These are phyloP conservation scores for Melanostoma scalare DNA, from an alignment of 2,888 invertebrate species.

Conservation along the genomic window DNA sequence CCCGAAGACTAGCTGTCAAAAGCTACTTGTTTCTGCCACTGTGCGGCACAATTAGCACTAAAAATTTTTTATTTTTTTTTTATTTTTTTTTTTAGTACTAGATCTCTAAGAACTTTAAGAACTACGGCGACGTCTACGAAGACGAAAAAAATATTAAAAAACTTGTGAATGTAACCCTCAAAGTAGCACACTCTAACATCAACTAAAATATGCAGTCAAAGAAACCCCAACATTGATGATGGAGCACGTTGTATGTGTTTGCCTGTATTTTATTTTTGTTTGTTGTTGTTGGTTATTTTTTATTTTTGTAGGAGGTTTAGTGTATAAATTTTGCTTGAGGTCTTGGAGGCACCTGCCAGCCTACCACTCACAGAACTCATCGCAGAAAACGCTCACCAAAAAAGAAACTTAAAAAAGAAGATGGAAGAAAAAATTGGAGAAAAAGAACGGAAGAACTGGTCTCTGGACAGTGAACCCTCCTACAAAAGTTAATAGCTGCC, in stretches of 20 bases:
- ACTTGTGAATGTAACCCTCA: constrained; percentile 53
- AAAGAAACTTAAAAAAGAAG: constrained; percentile 21
- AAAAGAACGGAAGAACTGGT: constrained; percentile 59
- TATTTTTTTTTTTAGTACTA: constrained; percentile 29
- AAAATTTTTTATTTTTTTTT: constrained; percentile 28
- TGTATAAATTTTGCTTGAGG: constrained; percentile 35
- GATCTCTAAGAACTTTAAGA: constrained; percentile 30
- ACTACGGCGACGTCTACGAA: constrained; percentile 28
- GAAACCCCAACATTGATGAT: constrained; percentile 54
- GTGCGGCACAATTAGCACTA: constrained; percentile 58
- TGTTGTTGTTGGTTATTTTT: constrained; percentile 28
- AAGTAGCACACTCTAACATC: constrained; percentile 65
- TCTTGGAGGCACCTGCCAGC: constrained; percentile 53
- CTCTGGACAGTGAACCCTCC: constrained; percentile 54
- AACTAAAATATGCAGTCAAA: constrained; percentile 61
- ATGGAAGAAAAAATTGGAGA: constrained; percentile 17
- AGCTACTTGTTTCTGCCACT: constrained; percentile 62
- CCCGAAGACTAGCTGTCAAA: constrained; percentile 55
- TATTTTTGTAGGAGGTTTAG: constrained; percentile 13
- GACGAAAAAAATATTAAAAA: constrained; percentile 15
- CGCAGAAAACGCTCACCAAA: constrained; percentile 27
- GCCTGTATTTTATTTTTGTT: constrained; percentile 21
- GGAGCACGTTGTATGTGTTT: constrained; percentile 40
- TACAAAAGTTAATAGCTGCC: constrained; percentile 43
- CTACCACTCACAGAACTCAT: constrained; percentile 24